Conservation (phyloP, 2,888 invertebrate genomes). For the Uropetala carovei region DNA sequence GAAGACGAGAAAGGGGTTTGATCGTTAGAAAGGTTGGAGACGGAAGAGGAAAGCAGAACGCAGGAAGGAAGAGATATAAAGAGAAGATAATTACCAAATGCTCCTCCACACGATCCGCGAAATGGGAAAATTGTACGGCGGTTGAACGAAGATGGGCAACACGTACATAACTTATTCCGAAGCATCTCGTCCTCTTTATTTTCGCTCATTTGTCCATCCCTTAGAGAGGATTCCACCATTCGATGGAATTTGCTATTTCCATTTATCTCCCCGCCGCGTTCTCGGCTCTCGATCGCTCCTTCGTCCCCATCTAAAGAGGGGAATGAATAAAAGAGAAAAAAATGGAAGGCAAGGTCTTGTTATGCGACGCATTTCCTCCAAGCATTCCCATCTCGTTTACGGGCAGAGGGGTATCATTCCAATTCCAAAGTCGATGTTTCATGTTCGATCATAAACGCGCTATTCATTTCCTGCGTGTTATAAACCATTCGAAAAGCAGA, state of each 20-base stretch:
- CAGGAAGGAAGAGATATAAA: not conserved
- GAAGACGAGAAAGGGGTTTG: not conserved
- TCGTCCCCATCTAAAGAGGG: not conserved
- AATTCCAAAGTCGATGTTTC: not conserved
- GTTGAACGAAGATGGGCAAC: not conserved
- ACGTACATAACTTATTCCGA: not conserved
- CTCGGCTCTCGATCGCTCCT: not conserved
- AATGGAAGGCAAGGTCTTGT: not conserved
- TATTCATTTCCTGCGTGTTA: not conserved
- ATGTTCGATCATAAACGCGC: not conserved
- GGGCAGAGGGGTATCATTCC: not conserved
- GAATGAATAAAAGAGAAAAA: not conserved
- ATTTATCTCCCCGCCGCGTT: not conserved
- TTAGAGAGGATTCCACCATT: not conserved
- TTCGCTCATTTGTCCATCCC: not conserved
- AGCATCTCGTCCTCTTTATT: not conserved
- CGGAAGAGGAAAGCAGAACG: not conserved
- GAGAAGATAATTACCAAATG: not conserved
- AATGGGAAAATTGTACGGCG: not conserved
- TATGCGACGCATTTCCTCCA: not conserved
- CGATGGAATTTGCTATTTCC: not conserved
- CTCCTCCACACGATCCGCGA: not conserved
- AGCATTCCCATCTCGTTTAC: not conserved
- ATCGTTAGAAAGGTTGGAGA: not conserved
- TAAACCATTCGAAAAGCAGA: not conserved